These are phyloP conservation scores for Casuarius casuarius DNA, from an alignment of 2,113 vertebrate species.

Conservation along the genomic window DNA sequence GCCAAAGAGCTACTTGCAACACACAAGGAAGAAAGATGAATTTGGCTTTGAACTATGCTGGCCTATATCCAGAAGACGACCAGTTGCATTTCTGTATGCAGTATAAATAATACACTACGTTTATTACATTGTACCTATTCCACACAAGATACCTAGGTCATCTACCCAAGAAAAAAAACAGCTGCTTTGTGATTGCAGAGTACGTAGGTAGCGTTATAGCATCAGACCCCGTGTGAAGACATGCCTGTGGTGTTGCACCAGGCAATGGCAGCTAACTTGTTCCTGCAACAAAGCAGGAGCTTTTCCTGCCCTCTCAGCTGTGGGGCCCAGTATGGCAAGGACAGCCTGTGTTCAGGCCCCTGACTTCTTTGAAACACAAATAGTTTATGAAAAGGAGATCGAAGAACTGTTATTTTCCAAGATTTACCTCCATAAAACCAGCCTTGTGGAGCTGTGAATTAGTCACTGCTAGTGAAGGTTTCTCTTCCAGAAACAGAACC, in stretches of 20 bases:
- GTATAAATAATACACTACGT: neutral
- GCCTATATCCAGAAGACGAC: neutral
- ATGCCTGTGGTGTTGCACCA: neutral
- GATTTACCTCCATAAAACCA: neutral
- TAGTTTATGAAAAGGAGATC: neutral
- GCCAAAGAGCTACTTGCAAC: neutral
- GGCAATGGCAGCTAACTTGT: neutral
- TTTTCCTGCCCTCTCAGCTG: neutral
- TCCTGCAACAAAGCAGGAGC: neutral
- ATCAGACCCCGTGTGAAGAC: neutral
- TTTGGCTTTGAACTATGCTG: constrained; percentile 12
- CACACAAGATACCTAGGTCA: neutral
- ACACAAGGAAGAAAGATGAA: constrained; percentile 18
- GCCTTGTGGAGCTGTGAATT: neutral
- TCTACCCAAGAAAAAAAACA: fast-evolving
- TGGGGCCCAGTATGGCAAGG: neutral
- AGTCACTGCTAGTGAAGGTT: neutral
- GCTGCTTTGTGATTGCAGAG: neutral
- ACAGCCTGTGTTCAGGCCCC: neutral
- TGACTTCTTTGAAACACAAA: neutral
- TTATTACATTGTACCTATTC: neutral
- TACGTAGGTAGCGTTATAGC: fast-evolving
- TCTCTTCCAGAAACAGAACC: neutral
- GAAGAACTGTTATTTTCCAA: neutral
- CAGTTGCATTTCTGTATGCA: neutral